A percentile compares a stretch with the other conserved stretches of the same genome.
These are phyloP conservation scores for Danaus chrysippus DNA, from an alignment of 2,888 invertebrate species.

Conservation along the genomic window DNA sequence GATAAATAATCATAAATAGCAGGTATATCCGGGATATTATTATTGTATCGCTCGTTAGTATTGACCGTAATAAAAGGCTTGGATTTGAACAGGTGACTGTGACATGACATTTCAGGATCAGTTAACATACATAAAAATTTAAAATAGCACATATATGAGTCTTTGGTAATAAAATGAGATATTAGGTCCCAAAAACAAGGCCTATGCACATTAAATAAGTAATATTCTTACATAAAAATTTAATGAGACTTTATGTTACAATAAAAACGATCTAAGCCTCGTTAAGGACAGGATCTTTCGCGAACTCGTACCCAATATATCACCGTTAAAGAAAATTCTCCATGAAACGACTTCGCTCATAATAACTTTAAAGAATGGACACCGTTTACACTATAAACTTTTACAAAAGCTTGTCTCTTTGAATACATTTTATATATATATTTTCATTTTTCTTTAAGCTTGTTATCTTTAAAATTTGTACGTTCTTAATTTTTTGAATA, in stretches of 20 bases:
- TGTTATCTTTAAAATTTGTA: neutral
- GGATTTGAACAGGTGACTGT: conserved; percentile 20
- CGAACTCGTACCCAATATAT: conserved; percentile 25
- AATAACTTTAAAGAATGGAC: conserved; percentile 30
- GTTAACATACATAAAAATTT: conserved; percentile 19
- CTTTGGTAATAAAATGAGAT: no score
- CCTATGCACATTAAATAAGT: no score
- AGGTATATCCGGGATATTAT: conserved; percentile 34
- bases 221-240: no score
- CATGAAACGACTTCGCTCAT: conserved; percentile 23
- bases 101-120: conserved; percentile 24
- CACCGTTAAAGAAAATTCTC: conserved; percentile 24
- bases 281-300: conserved; percentile 14
- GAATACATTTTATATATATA: conserved; percentile 10
- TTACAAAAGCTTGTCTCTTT: conserved; percentile 24
- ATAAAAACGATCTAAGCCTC: conserved; percentile 9
- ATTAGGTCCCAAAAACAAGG: no score
- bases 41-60: neutral
- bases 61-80: conserved; percentile 17
- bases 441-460: conserved; percentile 4
- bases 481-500: neutral
- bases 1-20: conserved; percentile 56
- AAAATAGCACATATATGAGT: no score
- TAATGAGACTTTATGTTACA: neutral
- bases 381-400: conserved; percentile 27